Evolutionary conservation across 2,797 vertebrate genomes (phyloP).

Genomic region (Varecia variegata): DNA sequence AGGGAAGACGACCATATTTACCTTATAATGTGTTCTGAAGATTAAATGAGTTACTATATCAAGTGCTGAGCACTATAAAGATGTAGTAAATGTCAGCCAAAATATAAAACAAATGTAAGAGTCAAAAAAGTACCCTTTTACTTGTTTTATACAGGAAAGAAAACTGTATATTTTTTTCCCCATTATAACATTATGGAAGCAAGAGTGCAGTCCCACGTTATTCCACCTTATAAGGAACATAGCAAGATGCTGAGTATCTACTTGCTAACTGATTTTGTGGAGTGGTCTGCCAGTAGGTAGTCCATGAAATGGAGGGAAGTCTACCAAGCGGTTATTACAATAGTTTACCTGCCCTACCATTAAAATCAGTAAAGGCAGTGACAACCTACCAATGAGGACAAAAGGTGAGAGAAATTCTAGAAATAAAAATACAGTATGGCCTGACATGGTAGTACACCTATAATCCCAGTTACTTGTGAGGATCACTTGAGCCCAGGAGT

Average conservation of each 20-base stretch:
- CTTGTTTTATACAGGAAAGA: constrained; percentile 31
- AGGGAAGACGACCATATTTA: background rate
- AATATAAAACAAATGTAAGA: constrained; percentile 21
- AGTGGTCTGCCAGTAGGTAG: background rate
- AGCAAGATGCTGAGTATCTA: background rate
- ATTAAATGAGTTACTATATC: background rate
- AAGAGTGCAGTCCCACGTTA: background rate
- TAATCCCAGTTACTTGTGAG: background rate
- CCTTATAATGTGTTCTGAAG: background rate
- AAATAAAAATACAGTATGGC: constrained; percentile 4
- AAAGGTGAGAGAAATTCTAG: constrained; percentile 15
- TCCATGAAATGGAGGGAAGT: constrained; percentile 14
- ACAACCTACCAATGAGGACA: constrained; percentile 11
- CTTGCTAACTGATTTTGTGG: background rate
- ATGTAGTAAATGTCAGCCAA: constrained; percentile 13
- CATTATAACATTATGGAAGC: background rate
- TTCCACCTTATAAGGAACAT: background rate
- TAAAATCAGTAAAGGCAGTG: constrained; percentile 24
- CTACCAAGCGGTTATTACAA: constrained; percentile 27
- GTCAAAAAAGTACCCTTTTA: background rate
- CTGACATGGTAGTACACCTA: background rate
- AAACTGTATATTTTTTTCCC: background rate
- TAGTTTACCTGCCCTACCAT: background rate
- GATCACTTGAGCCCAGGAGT: background rate
- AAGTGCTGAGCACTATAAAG: background rate